Conservation (phyloP, 2,113 vertebrate genomes). For the Archocentrus centrarchus region DNA sequence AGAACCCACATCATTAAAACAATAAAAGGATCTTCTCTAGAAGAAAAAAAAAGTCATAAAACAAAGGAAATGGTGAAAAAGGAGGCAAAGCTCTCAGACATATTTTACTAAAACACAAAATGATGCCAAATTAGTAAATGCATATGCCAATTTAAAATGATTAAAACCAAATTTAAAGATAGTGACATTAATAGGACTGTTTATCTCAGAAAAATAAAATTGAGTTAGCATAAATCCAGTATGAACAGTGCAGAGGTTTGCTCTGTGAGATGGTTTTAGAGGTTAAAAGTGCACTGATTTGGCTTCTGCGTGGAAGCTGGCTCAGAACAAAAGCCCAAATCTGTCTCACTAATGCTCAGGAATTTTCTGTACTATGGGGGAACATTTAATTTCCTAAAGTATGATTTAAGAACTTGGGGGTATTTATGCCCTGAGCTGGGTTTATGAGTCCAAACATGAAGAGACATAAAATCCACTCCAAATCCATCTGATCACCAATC, state of each 20-base stretch:
- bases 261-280: slow-evolving; percentile 20
- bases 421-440: slow-evolving; percentile 65
- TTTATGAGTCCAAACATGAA: slow-evolving; percentile 69
- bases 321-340: slow-evolving; percentile 53
- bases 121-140: not conserved
- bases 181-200: not conserved
- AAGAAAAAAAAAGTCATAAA: not conserved
- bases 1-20: slow-evolving; percentile 25
- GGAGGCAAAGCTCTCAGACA: not conserved
- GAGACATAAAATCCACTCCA: slow-evolving; percentile 66
- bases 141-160: not conserved
- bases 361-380: slow-evolving; percentile 45
- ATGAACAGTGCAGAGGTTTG: not conserved
- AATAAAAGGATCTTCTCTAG: slow-evolving; percentile 27
- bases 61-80: not conserved
- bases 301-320: slow-evolving; percentile 34
- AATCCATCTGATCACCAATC: slow-evolving; percentile 57
- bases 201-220: not conserved
- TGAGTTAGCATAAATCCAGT: not conserved
- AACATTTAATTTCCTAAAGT: slow-evolving; percentile 66
- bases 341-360: slow-evolving; percentile 50
- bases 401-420: slow-evolving; percentile 63
- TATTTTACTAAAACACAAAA: not conserved
- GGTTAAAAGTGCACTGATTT: slow-evolving; percentile 41
- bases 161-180: not conserved